These are phyloP conservation scores for Tor tambroides DNA, from an alignment of 2,113 vertebrate species.

Conservation along the genomic window DNA sequence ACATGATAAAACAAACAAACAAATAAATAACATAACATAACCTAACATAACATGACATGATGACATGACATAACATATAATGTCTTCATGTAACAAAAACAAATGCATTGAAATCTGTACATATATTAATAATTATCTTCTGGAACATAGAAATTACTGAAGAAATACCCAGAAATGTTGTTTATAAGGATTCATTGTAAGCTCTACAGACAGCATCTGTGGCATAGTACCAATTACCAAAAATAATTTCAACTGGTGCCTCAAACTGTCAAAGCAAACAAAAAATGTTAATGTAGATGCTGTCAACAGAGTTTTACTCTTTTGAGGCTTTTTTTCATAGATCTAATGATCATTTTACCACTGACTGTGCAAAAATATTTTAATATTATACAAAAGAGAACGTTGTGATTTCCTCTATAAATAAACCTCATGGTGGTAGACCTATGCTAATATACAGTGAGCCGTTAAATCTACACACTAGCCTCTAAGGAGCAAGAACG, in stretches of 20 bases:
- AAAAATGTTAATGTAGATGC: neutral
- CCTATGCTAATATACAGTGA: conserved; percentile 35
- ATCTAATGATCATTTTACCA: neutral
- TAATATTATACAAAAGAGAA: neutral
- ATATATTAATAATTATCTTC: neutral
- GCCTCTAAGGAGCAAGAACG: conserved; percentile 8
- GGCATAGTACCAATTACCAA: neutral
- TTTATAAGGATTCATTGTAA: neutral
- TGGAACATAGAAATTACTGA: neutral
- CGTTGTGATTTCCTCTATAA: neutral
- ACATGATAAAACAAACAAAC: too few relatives aligned
- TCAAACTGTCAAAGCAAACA: neutral
- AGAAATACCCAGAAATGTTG: neutral
- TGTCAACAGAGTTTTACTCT: neutral
- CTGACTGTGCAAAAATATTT: neutral
- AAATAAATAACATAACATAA: too few relatives aligned
- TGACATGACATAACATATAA: too few relatives aligned
- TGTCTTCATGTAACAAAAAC: neutral
- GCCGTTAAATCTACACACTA: conserved; percentile 37
- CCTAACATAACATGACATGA: too few relatives aligned
- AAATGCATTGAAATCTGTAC: neutral
- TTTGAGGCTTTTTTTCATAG: neutral
- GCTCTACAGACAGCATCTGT: neutral
- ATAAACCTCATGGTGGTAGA: neutral
- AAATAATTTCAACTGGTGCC: neutral